phyloP scores from a whole-genome alignment of 2,113 vertebrate species.

The Crotalus helleri region DNA sequence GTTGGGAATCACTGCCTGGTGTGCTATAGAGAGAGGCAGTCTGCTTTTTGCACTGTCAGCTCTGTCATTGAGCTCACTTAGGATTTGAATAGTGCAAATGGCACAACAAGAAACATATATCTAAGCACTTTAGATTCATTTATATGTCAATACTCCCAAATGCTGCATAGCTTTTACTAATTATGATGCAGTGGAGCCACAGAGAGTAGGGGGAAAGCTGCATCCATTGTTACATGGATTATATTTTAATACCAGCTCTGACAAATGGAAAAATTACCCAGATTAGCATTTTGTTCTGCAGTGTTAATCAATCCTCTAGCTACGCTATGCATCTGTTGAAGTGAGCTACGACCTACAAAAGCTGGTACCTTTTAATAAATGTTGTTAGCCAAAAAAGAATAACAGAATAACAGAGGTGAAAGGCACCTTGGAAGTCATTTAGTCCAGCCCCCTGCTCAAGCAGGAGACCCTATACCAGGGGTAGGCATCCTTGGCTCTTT shows the following conservation, averaged over 20 bases:
- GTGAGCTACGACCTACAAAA: background rate
- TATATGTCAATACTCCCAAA: background rate
- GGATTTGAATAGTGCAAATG: background rate
- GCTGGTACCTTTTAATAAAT: no score
- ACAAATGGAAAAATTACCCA: background rate
- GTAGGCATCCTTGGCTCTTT: no score
- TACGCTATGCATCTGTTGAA: background rate
- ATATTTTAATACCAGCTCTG: background rate
- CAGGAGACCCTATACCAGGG: background rate
- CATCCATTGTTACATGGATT: background rate
- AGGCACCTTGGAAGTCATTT: background rate
- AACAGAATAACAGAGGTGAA: background rate
- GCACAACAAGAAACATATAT: background rate
- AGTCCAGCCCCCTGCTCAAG: background rate
- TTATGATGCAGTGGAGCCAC: background rate
- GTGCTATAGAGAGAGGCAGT: rapidly evolving
- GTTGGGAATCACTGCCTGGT: background rate
- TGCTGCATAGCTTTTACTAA: background rate
- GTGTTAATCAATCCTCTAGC: background rate
- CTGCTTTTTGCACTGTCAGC: background rate
- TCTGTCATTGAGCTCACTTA: background rate
- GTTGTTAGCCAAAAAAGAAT: background rate
- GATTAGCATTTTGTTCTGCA: background rate
- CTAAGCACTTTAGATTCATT: background rate
- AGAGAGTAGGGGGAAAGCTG: background rate